Evolutionary conservation across 2,797 vertebrate genomes (phyloP).

Genomic region (Falco concolor): DNA sequence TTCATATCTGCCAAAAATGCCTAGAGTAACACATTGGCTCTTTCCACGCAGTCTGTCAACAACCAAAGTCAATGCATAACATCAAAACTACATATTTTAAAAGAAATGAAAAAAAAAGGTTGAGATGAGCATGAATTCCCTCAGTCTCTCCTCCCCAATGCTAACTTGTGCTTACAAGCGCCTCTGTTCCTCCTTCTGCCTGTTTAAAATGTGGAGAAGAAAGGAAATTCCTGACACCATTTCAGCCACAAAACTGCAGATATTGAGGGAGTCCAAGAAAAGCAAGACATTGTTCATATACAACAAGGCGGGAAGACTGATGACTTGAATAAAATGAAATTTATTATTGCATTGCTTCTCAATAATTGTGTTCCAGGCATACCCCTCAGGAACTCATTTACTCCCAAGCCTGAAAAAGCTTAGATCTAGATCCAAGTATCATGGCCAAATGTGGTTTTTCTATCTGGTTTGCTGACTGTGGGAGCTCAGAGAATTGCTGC

Average conservation of each 20-base stretch:
- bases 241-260: neutral
- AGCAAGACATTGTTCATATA: neutral
- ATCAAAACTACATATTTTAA: neutral
- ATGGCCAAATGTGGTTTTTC: neutral
- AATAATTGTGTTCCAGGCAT: neutral
- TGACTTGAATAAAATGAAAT: neutral
- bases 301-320: neutral
- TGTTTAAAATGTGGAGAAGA: neutral
- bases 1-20: slow-evolving; percentile 15
- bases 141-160: neutral
- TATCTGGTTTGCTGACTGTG: neutral
- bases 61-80: neutral
- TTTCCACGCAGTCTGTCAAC: neutral
- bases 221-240: neutral
- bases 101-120: neutral
- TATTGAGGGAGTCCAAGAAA: neutral
- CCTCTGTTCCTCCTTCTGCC: neutral
- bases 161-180: neutral
- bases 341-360: neutral
- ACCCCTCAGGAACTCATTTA: neutral
- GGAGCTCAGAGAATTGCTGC: neutral
- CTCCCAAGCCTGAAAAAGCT: neutral
- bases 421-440: neutral
- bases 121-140: neutral
- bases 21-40: neutral